A percentile compares a stretch with the other conserved stretches of the same genome.
Evolutionary conservation across 1,140 invertebrate genomes (phyloP).

Genomic region (Brachionus plicatilis): DNA sequence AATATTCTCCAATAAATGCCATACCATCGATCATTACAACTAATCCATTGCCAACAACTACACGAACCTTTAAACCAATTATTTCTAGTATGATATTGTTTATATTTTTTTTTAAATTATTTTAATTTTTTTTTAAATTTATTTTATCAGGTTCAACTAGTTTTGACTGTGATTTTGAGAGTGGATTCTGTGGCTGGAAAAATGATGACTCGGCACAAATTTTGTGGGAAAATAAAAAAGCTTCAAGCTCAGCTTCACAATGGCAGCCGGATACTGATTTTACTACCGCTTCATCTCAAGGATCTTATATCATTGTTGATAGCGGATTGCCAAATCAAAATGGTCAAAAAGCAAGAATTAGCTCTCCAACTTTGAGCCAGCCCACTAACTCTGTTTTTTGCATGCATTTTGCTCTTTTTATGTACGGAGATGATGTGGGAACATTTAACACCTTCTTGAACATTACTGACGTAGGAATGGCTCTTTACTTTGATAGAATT

Average conservation of each 20-base stretch:
- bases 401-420: background rate
- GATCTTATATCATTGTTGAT: slow-evolving; percentile 44
- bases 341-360: slow-evolving; percentile 43
- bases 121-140: background rate
- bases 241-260: slow-evolving; percentile 43
- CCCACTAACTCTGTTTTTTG: background rate
- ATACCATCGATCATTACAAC: slow-evolving; percentile 43
- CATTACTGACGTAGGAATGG: background rate
- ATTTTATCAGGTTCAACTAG: background rate
- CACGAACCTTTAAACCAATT: slow-evolving; percentile 42
- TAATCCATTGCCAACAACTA: slow-evolving; percentile 39
- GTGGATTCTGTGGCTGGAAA: slow-evolving; percentile 22
- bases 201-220: slow-evolving; percentile 44
- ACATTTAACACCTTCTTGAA: background rate
- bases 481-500: background rate
- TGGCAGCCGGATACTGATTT: slow-evolving; percentile 62
- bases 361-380: slow-evolving; percentile 45
- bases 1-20: slow-evolving; percentile 45
- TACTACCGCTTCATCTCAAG: slow-evolving; percentile 48
- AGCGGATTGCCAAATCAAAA: background rate
- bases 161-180: slow-evolving; percentile 50
- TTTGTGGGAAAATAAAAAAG: slow-evolving; percentile 47
- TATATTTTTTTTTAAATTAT: background rate
- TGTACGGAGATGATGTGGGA: slow-evolving; percentile 38
- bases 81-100: slow-evolving; percentile 26